Conservation (phyloP, 2,113 vertebrate genomes). For the Nestor notabilis region DNA sequence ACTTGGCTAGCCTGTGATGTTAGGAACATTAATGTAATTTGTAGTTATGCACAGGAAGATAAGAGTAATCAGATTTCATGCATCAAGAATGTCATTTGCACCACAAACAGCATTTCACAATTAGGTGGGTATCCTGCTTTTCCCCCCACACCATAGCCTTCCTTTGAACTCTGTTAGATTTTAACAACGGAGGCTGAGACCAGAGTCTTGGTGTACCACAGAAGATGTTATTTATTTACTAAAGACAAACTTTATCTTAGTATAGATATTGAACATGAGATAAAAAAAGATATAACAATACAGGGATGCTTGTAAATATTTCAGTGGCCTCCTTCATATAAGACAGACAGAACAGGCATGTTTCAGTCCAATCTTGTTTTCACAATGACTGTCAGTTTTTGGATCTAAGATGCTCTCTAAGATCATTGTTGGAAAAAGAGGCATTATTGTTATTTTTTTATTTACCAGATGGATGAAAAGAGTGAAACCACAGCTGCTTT, state of each 20-base stretch:
- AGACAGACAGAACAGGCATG: background rate
- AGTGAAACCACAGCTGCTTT: conserved; percentile 27
- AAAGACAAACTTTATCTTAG: background rate
- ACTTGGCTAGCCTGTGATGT: background rate
- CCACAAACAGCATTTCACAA: conserved; percentile 12
- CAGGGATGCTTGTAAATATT: background rate
- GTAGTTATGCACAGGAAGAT: background rate
- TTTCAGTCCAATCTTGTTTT: background rate
- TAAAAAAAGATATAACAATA: background rate
- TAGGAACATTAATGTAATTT: background rate
- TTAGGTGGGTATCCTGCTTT: background rate
- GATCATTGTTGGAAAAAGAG: background rate
- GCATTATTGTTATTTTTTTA: background rate
- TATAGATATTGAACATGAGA: background rate
- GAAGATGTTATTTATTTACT: background rate
- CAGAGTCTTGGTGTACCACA: background rate
- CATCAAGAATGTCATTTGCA: background rate
- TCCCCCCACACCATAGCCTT: background rate
- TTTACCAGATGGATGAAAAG: conserved; percentile 7
- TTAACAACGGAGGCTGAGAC: background rate
- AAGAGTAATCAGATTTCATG: conserved; percentile 1
- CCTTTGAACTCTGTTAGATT: background rate
- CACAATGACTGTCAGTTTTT: background rate
- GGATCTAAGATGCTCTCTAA: background rate
- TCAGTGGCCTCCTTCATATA: background rate